phyloP scores from a whole-genome alignment of 2,888 invertebrate species.

The Perdita meconis region DNA sequence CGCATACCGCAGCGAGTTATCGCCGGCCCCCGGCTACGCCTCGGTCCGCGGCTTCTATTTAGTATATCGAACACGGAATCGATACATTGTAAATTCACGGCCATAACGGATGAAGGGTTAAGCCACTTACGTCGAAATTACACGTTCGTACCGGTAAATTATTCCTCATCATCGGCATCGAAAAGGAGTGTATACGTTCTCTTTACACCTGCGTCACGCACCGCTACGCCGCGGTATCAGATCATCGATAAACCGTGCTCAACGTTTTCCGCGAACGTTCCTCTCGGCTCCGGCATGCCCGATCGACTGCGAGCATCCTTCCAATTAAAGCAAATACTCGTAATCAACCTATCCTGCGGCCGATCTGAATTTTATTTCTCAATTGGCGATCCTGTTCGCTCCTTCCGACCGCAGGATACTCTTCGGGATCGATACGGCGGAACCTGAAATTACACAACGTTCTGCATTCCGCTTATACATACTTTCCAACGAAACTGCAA shows the following conservation, averaged over 20 bases:
- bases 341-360: conserved; percentile 13
- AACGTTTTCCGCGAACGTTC: conserved; percentile 52
- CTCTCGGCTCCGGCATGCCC: conserved; percentile 1
- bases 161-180: conserved; percentile 51
- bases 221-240: conserved; percentile 25
- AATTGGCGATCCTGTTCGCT: conserved; percentile 14
- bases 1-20: not conserved
- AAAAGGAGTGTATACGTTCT: conserved; percentile 27
- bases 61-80: conserved; percentile 15
- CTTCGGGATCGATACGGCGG: not conserved
- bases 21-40: not conserved
- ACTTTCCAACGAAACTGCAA: not conserved
- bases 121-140: conserved; percentile 42
- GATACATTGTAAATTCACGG: conserved; percentile 42
- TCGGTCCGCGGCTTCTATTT: not conserved
- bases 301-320: conserved; percentile 13
- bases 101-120: conserved; percentile 21
- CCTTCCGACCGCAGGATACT: not conserved
- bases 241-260: conserved; percentile 54
- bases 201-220: conserved; percentile 59
- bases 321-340: conserved; percentile 41
- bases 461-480: not conserved
- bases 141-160: conserved; percentile 47
- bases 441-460: not conserved
- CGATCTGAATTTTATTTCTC: conserved; percentile 45